Base-by-base conservation (phyloP, 2,888 invertebrate species). In the Euphydryas editha region DNA sequence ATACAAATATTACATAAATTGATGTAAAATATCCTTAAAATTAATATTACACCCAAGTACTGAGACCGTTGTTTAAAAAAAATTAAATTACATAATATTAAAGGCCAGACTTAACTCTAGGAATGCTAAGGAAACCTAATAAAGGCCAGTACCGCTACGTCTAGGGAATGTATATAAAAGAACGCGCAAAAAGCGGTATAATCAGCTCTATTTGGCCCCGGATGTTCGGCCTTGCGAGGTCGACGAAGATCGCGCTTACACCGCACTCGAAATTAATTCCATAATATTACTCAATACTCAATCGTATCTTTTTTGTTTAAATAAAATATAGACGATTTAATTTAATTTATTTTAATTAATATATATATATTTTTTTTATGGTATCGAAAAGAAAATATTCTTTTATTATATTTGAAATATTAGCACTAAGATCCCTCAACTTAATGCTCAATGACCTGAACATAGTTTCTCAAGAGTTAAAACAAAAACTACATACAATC, bases 221-320 rank as follows among this genome's bases (percentile, higher is more conserved):
- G 83, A 81, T 79, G 77, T 72, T 70, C 83, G 87, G 87, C 88
- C 88, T 88, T 88, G 88, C 79, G 84, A 87, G 87, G 88, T 85
- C 87, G 73, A 55, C 57, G 13, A 30, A 13, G 65, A 59, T 54
- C 49, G 67, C 67, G 1, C 18, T 84, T 70, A 85, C 86, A 88
- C 88, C 81, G 81, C 62, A n/a, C 1, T 24, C 47, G 46, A 18
- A 47, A 11, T 13, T 17, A 5, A 11, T 17, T n/a, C 21, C 30
- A 30, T 30, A 30, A 30, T 30, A 30, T 30, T 30, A 30, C 6
- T 5, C 8, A 30, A 30, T 1, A 7, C n/a, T n/a, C n/a, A n/a
- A 11, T 11, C 3, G 3, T 15, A 39, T 39, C 11, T 39, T 39
- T 39, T 39, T 39, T 39, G 11, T 39, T 39, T 39, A 7, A 30